Percentiles rank a stretch among this genome's conserved stretches.
Conservation (phyloP, 2,113 vertebrate genomes). For the Chaetops frenatus region DNA sequence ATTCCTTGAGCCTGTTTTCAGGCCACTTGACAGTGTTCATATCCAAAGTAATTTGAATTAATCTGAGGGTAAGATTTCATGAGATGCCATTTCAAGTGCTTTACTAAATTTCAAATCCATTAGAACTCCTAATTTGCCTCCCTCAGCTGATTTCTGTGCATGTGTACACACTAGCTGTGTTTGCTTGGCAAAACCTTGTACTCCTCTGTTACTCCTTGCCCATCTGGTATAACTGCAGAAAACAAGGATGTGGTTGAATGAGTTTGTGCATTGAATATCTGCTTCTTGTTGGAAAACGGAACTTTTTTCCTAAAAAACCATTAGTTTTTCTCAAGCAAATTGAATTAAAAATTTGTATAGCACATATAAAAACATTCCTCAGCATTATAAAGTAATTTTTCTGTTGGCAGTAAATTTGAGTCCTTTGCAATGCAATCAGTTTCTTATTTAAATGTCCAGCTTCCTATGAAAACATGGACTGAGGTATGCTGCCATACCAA, state of each 20-base stretch:
- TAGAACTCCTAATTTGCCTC: constrained; percentile 38
- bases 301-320: not conserved
- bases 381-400: not conserved
- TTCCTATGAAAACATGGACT: not conserved
- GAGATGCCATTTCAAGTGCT: constrained; percentile 57
- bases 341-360: not conserved
- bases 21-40: constrained; percentile 50
- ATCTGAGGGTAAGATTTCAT: constrained; percentile 56
- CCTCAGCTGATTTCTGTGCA: not conserved
- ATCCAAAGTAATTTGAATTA: constrained; percentile 57
- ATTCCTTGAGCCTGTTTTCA: constrained; percentile 51
- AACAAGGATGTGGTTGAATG: not conserved
- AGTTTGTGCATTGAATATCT: not conserved
- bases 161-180: not conserved
- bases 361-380: not conserved
- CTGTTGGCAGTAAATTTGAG: not conserved
- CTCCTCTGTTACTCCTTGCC: not conserved
- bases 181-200: constrained; percentile 4
- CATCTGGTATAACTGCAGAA: not conserved
- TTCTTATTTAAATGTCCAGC: not conserved
- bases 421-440: not conserved
- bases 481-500: not conserved
- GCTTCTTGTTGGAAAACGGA: not conserved
- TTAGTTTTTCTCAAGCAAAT: not conserved
- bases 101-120: constrained; percentile 56